These are phyloP conservation scores for Anolis carolinensis DNA, from an alignment of 2,113 vertebrate genomes.

Conservation along the genomic window DNA sequence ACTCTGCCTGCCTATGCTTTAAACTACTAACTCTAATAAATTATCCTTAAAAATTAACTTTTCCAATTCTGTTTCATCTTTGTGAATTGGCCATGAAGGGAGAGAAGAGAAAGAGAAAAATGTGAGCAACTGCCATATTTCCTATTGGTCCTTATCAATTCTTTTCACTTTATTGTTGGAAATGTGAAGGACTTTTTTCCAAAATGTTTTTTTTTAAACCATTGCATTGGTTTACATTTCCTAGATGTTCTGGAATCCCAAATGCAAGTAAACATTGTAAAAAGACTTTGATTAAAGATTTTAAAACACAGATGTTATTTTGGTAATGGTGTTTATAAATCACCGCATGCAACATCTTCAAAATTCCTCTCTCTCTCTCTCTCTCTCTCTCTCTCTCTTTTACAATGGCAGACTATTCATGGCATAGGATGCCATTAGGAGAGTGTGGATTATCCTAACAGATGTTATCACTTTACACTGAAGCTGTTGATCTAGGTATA, in stretches of 20 bases:
- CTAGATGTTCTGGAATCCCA: not conserved
- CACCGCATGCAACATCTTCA: not conserved
- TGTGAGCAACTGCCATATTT: not conserved
- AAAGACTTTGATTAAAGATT: not conserved
- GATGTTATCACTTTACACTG: conserved; percentile 26
- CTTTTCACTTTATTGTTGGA: not conserved
- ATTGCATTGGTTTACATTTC: fast-evolving
- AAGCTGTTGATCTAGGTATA: conserved; percentile 26
- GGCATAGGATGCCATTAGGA: not conserved
- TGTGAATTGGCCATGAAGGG: not conserved
- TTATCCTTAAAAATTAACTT: not conserved
- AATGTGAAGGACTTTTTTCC: not conserved
- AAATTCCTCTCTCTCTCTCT: conserved; percentile 39
- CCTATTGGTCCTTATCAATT: not conserved
- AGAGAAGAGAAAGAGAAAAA: not conserved
- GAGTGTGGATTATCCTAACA: conserved; percentile 28
- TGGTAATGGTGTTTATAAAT: not conserved
- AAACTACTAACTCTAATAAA: not conserved
- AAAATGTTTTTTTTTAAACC: conserved; percentile 22
- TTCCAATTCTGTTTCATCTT: not conserved
- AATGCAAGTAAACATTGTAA: not conserved
- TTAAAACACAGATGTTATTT: conserved; percentile 11
- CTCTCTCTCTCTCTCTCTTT: too few relatives aligned
- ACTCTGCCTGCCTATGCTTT: not conserved
- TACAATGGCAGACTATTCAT: conserved; percentile 4